Conservation (phyloP, 1,140 invertebrate species). For the Eurosta solidaginis region DNA sequence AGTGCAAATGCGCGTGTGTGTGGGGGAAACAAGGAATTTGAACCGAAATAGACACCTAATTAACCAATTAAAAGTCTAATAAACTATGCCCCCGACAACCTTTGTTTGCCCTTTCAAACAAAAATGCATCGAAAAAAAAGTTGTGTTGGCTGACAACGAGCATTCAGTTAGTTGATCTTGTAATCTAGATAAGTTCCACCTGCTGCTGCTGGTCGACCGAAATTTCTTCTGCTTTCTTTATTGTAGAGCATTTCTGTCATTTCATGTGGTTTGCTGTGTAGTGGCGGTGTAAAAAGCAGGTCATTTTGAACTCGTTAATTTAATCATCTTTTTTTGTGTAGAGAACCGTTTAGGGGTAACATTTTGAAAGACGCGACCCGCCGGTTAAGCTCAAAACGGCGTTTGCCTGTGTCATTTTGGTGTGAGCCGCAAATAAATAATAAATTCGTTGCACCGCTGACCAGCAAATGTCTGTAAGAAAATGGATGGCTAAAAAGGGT, state of each 20-base stretch:
- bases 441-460: not conserved
- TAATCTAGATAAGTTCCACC: conserved; percentile 18
- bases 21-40: not conserved
- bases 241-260: not conserved
- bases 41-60: not conserved
- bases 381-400: not conserved
- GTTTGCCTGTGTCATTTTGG: not conserved
- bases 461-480: not conserved
- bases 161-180: not conserved
- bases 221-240: too few species aligned
- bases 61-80: conserved; percentile 11
- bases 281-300: not conserved
- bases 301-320: not conserved
- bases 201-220: too few species aligned
- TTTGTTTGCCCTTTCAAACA: not conserved
- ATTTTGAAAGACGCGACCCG: not conserved
- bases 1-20: too few species aligned
- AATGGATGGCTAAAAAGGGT: too few species aligned
- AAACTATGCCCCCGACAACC: not conserved
- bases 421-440: not conserved
- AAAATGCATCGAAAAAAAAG: not conserved
- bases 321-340: not conserved
- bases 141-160: not conserved
- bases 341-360: not conserved
- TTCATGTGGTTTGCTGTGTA: not conserved